phyloP scores from a whole-genome alignment of 2,888 invertebrate species.

The Dynastes maya region DNA sequence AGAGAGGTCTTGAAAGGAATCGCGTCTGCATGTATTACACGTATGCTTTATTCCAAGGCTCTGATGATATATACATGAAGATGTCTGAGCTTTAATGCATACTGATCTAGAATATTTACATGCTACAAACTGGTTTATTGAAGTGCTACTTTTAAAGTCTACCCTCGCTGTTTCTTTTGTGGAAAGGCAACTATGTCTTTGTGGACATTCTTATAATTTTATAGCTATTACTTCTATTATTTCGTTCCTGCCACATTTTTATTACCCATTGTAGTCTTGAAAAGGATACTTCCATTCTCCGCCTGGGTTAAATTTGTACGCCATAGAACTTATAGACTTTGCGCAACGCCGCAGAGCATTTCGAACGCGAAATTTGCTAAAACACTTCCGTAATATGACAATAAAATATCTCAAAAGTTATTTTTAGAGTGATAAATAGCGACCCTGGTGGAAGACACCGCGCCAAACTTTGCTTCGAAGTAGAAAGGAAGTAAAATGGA shows the following conservation, averaged over 20 bases:
- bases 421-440: constrained; percentile 40
- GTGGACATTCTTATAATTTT: too few species aligned
- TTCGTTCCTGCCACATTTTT: background rate
- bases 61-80: background rate
- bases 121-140: background rate
- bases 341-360: background rate
- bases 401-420: constrained; percentile 44
- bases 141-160: too few species aligned
- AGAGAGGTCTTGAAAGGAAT: background rate
- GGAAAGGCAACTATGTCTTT: too few species aligned
- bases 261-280: background rate
- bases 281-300: background rate
- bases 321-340: background rate
- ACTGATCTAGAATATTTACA: constrained; percentile 1
- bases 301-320: background rate
- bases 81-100: background rate
- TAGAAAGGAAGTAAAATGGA: constrained; percentile 45
- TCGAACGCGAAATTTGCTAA: constrained; percentile 24
- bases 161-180: too few species aligned
- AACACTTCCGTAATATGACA: constrained; percentile 36
- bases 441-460: constrained; percentile 26
- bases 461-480: constrained; percentile 18
- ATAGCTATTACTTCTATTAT: too few species aligned
- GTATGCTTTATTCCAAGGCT: background rate
- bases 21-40: background rate